Conservation (phyloP, 30 jellyfish, hydroid and myxozoan species). For the Mastigias papua region DNA sequence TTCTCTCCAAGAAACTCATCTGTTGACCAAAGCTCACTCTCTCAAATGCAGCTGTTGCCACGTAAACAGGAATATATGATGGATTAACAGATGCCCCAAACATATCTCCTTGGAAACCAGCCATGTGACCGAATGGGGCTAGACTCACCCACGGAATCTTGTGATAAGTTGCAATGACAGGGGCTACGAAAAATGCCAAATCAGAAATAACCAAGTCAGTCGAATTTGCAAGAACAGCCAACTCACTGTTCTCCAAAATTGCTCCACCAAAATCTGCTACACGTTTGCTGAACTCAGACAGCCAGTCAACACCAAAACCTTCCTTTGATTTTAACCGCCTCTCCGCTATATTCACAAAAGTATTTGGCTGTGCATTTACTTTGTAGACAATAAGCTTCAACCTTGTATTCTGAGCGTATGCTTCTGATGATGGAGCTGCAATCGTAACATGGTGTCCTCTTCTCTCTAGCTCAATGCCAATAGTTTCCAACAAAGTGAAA, state of each 20-base stretch:
- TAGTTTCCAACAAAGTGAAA: conserved; percentile 7
- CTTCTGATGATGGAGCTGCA: conserved; percentile 44
- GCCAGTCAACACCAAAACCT: conserved; percentile 39
- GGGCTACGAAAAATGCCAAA: conserved; percentile 25
- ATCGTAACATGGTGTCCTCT: conserved; percentile 52
- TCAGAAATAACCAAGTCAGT: conserved; percentile 55
- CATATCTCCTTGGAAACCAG: conserved; percentile 19
- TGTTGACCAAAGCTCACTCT: conserved; percentile 1
- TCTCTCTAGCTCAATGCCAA: conserved; percentile 35
- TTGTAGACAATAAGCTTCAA: conserved; percentile 22
- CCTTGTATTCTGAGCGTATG: background rate
- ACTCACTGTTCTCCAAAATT: background rate
- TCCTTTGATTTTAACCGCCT: conserved; percentile 3
- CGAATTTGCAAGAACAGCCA: background rate
- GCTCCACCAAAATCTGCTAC: conserved; percentile 5
- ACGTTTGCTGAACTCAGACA: background rate
- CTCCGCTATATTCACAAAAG: conserved; percentile 38
- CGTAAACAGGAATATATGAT: conserved; percentile 21
- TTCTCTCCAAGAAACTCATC: conserved; percentile 56
- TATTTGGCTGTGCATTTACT: background rate
- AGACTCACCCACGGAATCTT: conserved; percentile 24
- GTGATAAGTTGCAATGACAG: conserved; percentile 6
- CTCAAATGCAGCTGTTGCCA: conserved; percentile 4
- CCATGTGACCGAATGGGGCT: conserved; percentile 44
- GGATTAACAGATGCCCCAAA: conserved; percentile 37